These are phyloP conservation scores for Leiothrix lutea DNA, from an alignment of 2,113 vertebrate genomes.

Conservation along the genomic window DNA sequence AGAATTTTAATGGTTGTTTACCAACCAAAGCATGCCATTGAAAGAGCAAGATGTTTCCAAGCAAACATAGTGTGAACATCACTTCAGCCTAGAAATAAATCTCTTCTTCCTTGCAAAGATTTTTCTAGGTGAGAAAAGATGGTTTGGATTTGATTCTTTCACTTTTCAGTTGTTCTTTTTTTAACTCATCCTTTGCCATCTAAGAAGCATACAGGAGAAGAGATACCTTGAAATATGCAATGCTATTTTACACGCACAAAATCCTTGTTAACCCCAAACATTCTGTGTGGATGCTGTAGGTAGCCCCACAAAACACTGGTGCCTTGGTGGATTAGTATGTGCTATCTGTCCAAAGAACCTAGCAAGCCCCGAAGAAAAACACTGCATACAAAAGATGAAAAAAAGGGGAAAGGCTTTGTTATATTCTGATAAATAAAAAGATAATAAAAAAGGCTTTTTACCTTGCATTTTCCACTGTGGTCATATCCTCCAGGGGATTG, in stretches of 20 bases:
- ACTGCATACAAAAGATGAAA: background rate
- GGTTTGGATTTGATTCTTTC: background rate
- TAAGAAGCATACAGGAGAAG: background rate
- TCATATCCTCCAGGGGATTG: background rate
- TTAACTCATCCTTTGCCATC: background rate
- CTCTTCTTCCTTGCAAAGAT: background rate
- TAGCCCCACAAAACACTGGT: background rate
- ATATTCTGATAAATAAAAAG: background rate
- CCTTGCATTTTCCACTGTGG: background rate
- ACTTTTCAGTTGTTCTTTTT: background rate
- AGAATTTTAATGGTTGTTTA: slow-evolving; percentile 70
- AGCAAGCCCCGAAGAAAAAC: background rate
- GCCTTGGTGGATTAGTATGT: background rate
- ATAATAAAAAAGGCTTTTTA: background rate
- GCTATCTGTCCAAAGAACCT: background rate
- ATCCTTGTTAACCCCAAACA: background rate
- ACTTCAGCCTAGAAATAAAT: slow-evolving; percentile 36
- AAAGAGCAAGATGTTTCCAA: slow-evolving; percentile 48
- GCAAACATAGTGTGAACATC: slow-evolving; percentile 33
- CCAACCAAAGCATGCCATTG: slow-evolving; percentile 32
- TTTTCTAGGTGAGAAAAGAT: background rate
- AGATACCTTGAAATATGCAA: background rate
- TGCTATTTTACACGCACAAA: background rate
- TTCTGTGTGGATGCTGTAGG: background rate
- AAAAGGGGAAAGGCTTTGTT: background rate